These are phyloP conservation scores for Platysteira castanea DNA, from an alignment of 2,113 vertebrate genomes.

Conservation along the genomic window DNA sequence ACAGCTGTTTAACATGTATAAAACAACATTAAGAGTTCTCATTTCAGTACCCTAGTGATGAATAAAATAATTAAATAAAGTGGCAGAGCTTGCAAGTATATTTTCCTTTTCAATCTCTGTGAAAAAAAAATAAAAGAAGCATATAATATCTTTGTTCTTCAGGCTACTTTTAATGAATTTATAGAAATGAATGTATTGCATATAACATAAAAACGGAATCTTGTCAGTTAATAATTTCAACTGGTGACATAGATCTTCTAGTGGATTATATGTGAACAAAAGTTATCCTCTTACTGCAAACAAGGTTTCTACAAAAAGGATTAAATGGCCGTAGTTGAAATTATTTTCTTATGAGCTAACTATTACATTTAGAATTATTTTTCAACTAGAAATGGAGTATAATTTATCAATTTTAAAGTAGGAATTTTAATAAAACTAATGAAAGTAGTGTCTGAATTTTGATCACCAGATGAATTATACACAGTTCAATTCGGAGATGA, in stretches of 20 bases:
- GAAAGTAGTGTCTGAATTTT: neutral
- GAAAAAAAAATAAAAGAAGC: neutral
- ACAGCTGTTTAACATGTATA: neutral
- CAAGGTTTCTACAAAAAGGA: neutral
- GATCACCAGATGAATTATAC: neutral
- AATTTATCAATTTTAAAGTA: neutral
- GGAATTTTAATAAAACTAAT: conserved; percentile 18
- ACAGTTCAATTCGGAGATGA: neutral
- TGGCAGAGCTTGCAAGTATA: neutral
- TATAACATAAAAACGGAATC: neutral
- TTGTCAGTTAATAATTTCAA: neutral
- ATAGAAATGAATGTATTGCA: neutral
- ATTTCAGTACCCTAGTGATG: neutral
- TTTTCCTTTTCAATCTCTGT: neutral
- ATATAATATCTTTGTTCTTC: neutral
- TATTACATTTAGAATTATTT: neutral
- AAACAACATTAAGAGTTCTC: neutral
- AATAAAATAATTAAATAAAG: neutral
- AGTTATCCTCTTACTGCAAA: neutral
- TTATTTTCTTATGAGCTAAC: neutral
- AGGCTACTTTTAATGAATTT: neutral
- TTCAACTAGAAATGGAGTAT: neutral
- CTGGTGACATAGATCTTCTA: neutral
- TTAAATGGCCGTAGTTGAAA: conserved; percentile 1
- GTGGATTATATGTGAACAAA: conserved; percentile 27